Evolutionary conservation across 2,888 invertebrate genomes (phyloP).

Genomic region (Drosophila putrida): DNA sequence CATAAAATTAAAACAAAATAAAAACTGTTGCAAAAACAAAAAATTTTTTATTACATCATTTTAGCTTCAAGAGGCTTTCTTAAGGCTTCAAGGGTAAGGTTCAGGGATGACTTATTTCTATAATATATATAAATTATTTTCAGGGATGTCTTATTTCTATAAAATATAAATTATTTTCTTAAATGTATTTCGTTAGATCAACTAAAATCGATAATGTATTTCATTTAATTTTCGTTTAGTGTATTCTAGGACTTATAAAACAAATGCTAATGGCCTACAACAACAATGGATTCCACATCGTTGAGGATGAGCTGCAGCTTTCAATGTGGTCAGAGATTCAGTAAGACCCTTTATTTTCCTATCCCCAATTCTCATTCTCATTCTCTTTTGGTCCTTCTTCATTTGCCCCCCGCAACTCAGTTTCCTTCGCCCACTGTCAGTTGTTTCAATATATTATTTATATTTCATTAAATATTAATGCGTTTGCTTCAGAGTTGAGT

Average conservation of each 20-base stretch:
- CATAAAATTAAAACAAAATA: too few relatives aligned
- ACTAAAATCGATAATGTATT: conserved; percentile 21
- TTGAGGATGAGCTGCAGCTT: conserved; percentile 35
- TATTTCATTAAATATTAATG: conserved; percentile 76
- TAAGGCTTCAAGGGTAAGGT: too few relatives aligned
- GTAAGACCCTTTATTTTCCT: conserved; percentile 13
- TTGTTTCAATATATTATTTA: conserved; percentile 66
- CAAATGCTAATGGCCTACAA: conserved; percentile 41
- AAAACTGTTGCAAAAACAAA: too few relatives aligned
- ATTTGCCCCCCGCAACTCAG: neutral
- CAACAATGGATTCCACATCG: conserved; percentile 34
- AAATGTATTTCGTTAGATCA: neutral
- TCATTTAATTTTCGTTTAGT: conserved; percentile 37
- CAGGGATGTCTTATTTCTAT: neutral
- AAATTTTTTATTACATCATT: neutral
- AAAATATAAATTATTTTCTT: neutral
- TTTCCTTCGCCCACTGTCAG: conserved; percentile 44
- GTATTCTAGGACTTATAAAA: conserved; percentile 21
- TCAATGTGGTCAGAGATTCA: conserved; percentile 40
- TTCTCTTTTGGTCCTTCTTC: neutral
- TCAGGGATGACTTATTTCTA: neutral
- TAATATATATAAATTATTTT: too few relatives aligned
- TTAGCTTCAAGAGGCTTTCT: too few relatives aligned
- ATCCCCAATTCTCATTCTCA: neutral
- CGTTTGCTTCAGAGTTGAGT: conserved; percentile 52